Percentiles rank a stretch among this genome's conserved stretches.
phyloP scores from a whole-genome alignment of 2,113 vertebrate species.

The Progne subis region DNA sequence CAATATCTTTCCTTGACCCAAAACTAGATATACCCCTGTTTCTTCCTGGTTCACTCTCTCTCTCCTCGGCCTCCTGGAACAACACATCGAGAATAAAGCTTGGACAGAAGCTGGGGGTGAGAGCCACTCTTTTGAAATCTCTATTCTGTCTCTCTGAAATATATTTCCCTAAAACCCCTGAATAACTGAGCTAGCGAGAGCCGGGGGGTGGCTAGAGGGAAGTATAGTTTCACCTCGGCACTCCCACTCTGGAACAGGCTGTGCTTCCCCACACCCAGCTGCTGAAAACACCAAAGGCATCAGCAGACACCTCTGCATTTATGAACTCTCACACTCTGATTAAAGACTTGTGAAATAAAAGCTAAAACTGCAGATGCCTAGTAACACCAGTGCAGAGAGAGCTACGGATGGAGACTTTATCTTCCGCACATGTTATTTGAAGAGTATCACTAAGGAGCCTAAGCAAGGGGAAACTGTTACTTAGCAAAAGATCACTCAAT shows the following conservation, averaged over 20 bases:
- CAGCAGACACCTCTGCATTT: not conserved
- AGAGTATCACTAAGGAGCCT: not conserved
- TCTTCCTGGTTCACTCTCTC: too few relatives aligned
- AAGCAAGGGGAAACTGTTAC: not conserved
- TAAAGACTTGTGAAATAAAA: not conserved
- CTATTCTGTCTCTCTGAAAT: too few relatives aligned
- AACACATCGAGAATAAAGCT: too few relatives aligned
- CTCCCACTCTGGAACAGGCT: accelerated
- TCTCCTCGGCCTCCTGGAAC: too few relatives aligned
- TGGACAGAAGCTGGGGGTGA: too few relatives aligned
- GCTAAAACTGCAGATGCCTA: not conserved
- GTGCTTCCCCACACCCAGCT: accelerated
- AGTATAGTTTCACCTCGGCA: too few relatives aligned
- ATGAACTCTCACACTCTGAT: not conserved
- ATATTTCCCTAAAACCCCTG: too few relatives aligned
- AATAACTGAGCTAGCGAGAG: too few relatives aligned
- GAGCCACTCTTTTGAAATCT: too few relatives aligned
- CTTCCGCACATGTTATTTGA: not conserved
- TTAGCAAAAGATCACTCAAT: not conserved
- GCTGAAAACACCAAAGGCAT: not conserved
- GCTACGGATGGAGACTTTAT: not conserved
- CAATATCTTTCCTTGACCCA: too few relatives aligned
- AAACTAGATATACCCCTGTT: too few relatives aligned
- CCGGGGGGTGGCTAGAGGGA: too few relatives aligned
- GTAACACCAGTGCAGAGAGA: not conserved